Conservation (phyloP, 1,140 invertebrate species). For the Harpegnathos saltator region DNA sequence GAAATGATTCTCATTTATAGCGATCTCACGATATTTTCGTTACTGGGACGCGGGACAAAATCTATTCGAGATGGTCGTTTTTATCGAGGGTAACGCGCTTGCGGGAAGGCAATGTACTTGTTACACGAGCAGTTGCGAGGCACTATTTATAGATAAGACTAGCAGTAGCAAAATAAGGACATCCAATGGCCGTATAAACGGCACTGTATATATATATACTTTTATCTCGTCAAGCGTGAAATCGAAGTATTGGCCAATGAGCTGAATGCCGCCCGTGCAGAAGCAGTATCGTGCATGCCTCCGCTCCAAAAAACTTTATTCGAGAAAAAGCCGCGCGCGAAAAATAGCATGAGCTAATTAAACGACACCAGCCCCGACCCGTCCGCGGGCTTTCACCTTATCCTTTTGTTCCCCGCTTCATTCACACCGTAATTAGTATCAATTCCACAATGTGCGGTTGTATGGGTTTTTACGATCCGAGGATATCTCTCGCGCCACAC, state of each 20-base stretch:
- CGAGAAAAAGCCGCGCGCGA: not conserved
- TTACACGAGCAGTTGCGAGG: constrained; percentile 1
- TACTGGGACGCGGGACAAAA: not conserved
- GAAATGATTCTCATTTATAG: not conserved
- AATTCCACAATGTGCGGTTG: not conserved
- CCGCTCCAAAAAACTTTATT: constrained; percentile 34
- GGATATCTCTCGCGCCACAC: not conserved
- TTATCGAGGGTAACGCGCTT: not conserved
- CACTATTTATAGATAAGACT: constrained; percentile 44
- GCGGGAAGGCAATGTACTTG: not conserved
- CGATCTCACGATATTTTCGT: not conserved
- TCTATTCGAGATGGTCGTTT: not conserved
- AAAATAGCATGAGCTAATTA: constrained; percentile 34
- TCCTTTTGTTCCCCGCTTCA: not conserved
- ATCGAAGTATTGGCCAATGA: constrained; percentile 42
- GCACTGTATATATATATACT: constrained; percentile 21
- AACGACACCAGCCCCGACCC: not conserved
- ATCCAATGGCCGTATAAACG: not conserved
- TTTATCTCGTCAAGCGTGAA: constrained; percentile 42
- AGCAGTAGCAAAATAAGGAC: constrained; percentile 29
- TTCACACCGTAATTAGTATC: constrained; percentile 11
- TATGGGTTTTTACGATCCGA: constrained; percentile 27
- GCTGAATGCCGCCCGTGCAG: not conserved
- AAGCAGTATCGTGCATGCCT: constrained; percentile 31
- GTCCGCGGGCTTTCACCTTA: not conserved